Evolutionary conservation across 2,797 vertebrate genomes (phyloP).

Genomic region (Hapalemur alaotrensis): DNA sequence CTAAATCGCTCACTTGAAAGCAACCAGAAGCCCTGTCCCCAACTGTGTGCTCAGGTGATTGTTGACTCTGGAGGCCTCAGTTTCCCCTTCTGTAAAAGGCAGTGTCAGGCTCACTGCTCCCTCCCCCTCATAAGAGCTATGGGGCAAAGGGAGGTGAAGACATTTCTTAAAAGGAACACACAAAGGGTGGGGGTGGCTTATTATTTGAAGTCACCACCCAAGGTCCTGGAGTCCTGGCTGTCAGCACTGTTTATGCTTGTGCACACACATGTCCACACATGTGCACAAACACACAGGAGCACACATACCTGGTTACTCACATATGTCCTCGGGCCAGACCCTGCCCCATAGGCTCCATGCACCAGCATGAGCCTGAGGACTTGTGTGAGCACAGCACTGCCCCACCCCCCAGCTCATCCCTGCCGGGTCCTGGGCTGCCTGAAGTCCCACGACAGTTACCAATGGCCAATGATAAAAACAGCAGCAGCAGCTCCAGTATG

Average conservation of each 20-base stretch:
- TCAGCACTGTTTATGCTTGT: background rate
- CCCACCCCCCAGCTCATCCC: background rate
- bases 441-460: background rate
- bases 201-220: background rate
- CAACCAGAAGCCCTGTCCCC: background rate
- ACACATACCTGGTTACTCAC: background rate
- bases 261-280: background rate
- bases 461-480: background rate
- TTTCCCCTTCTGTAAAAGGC: background rate
- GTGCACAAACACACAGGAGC: background rate
- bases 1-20: background rate
- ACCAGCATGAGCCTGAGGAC: background rate
- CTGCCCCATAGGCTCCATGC: background rate
- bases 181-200: background rate
- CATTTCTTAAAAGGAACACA: background rate
- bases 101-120: background rate
- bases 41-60: background rate
- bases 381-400: too few relatives aligned
- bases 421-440: background rate
- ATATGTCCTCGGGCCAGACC: background rate
- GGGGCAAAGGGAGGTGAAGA: background rate
- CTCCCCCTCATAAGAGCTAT: background rate
- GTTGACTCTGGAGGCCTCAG: background rate
- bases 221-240: background rate
- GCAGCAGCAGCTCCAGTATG: background rate